phyloP scores from a whole-genome alignment of 2,888 invertebrate genomes.

The Meloe dianella region DNA sequence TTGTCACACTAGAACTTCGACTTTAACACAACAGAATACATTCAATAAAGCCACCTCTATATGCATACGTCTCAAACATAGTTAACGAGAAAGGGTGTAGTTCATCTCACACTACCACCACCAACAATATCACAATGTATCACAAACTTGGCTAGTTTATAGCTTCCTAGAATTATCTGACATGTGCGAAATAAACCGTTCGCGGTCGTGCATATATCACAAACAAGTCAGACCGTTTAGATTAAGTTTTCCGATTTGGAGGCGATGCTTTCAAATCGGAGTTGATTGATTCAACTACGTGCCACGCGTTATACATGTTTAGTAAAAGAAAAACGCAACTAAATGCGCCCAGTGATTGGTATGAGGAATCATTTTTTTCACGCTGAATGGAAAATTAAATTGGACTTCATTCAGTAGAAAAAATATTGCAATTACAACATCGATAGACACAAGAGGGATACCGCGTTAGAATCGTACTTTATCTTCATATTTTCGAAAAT shows the following conservation, averaged over 20 bases:
- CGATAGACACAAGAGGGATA: neutral
- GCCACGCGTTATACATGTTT: conserved; percentile 51
- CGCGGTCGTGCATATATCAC: conserved; percentile 51
- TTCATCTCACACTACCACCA: neutral
- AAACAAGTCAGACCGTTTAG: conserved; percentile 50
- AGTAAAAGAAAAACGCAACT: conserved; percentile 19
- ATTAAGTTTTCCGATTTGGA: conserved; percentile 51
- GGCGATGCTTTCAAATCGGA: conserved; percentile 49
- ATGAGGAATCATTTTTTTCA: neutral
- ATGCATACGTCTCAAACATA: neutral
- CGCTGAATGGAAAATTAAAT: neutral
- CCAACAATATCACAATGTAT: conserved; percentile 45
- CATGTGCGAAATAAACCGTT: conserved; percentile 52
- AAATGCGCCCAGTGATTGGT: neutral
- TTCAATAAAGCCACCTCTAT: neutral
- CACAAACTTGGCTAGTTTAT: conserved; percentile 50
- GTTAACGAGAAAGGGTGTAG: neutral
- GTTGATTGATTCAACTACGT: conserved; percentile 48
- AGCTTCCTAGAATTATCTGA: conserved; percentile 49
- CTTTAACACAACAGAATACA: neutral
- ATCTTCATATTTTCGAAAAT: neutral
- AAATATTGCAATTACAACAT: neutral
- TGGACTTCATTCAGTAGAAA: neutral
- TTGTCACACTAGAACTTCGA: neutral
- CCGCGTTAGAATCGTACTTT: neutral